Evolutionary conservation across 2,888 invertebrate species (phyloP).

Genomic region (Mythimna pallens): DNA sequence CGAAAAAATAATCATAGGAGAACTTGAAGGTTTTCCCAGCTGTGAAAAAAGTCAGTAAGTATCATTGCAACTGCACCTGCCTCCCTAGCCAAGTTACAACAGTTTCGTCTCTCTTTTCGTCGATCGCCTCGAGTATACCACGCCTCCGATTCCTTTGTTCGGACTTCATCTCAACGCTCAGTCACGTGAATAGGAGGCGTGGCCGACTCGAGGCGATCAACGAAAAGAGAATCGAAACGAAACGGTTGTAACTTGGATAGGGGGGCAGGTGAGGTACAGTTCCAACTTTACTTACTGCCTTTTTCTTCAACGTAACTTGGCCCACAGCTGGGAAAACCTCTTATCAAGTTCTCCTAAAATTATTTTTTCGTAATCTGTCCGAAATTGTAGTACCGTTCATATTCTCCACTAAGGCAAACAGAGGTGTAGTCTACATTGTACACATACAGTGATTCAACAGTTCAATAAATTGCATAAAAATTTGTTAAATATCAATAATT

Average conservation of each 20-base stretch:
- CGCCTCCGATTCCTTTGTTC: no score
- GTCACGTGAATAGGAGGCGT: no score
- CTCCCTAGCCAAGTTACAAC: no score
- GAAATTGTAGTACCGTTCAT: background rate
- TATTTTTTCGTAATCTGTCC: background rate
- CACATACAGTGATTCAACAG: background rate
- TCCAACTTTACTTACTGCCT: background rate
- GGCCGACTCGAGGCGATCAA: no score
- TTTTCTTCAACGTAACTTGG: background rate
- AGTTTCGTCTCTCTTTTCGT: no score
- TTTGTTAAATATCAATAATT: constrained; percentile 45
- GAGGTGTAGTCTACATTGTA: background rate
- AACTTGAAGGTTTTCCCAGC: background rate
- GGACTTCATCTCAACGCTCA: no score
- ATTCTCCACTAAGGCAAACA: background rate
- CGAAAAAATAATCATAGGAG: no score
- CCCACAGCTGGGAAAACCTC: background rate
- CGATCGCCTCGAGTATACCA: no score
- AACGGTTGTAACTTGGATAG: no score
- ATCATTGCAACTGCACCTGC: no score
- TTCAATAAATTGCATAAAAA: background rate
- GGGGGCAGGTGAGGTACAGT: no score
- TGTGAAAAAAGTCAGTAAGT: background rate
- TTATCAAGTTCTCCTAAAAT: background rate
- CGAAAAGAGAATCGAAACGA: no score